phyloP scores from a whole-genome alignment of 2,797 vertebrate species.

The Melanotaenia pygmaea region DNA sequence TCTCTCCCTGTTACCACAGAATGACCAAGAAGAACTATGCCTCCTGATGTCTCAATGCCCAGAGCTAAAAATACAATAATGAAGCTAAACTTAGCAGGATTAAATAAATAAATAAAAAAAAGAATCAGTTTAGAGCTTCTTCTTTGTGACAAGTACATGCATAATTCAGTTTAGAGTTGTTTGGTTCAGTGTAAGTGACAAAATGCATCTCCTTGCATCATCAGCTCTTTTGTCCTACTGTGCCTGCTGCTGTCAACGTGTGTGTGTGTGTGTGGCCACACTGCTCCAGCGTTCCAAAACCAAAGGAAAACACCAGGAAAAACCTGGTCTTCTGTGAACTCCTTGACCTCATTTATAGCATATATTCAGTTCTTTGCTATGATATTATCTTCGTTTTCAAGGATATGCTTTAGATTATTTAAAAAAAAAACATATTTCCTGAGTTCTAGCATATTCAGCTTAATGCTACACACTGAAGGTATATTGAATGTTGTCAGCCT shows the following conservation, averaged over 20 bases:
- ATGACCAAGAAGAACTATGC: constrained; percentile 49
- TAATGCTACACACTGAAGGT: neutral
- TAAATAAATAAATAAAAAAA: neutral
- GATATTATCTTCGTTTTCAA: neutral
- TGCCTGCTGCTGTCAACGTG: neutral
- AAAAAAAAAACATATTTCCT: neutral
- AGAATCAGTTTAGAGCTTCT: neutral
- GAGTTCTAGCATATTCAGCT: neutral
- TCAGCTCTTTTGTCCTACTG: constrained; percentile 1
- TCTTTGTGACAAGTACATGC: neutral
- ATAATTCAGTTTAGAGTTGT: constrained; percentile 3
- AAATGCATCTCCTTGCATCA: neutral
- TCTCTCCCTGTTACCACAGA: constrained; percentile 73
- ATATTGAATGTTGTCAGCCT: neutral
- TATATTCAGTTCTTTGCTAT: neutral
- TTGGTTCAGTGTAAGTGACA: neutral
- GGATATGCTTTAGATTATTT: neutral
- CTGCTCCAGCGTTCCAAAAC: neutral
- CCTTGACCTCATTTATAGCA: neutral
- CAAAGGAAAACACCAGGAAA: neutral
- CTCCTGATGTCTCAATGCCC: constrained; percentile 11
- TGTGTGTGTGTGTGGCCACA: neutral
- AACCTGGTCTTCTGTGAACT: neutral
- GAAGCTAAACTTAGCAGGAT: neutral
- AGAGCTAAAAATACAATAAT: neutral